phyloP scores from a whole-genome alignment of 1,140 invertebrate genomes.

The Brachionus sp. region DNA sequence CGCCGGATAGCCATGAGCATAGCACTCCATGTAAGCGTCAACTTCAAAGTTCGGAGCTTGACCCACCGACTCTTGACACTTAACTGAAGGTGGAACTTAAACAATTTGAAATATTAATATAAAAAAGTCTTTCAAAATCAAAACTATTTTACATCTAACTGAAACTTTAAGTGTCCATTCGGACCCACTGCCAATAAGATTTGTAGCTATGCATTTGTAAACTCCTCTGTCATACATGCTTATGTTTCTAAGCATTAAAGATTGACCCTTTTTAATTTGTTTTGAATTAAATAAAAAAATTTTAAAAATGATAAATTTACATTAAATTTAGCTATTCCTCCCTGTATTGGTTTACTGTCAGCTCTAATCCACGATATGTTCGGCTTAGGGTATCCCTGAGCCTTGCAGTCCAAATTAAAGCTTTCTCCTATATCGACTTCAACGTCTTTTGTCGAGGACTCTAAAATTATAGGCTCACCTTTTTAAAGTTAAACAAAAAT shows the following conservation, averaged over 20 bases:
- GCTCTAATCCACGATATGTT: conserved; percentile 71
- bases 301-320: neutral
- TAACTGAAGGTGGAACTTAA: conserved; percentile 34
- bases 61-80: conserved; percentile 42
- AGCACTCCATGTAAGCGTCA: conserved; percentile 46
- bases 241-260: neutral
- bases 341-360: conserved; percentile 51
- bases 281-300: neutral
- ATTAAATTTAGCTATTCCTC: neutral
- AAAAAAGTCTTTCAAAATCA: neutral
- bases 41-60: conserved; percentile 45
- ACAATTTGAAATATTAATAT: neutral
- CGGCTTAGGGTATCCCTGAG: conserved; percentile 72
- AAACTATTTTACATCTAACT: conserved; percentile 13
- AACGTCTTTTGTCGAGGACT: conserved; percentile 44
- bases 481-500: neutral
- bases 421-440: conserved; percentile 33
- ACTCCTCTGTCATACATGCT: conserved; percentile 12
- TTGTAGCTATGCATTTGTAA: conserved; percentile 38
- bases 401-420: conserved; percentile 29
- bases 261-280: neutral
- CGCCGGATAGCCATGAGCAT: conserved; percentile 45
- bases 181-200: conserved; percentile 37
- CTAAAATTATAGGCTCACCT: conserved; percentile 39
- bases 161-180: conserved; percentile 46